phyloP scores from a whole-genome alignment of 2,113 vertebrate species.

The Amphilophus citrinellus region DNA sequence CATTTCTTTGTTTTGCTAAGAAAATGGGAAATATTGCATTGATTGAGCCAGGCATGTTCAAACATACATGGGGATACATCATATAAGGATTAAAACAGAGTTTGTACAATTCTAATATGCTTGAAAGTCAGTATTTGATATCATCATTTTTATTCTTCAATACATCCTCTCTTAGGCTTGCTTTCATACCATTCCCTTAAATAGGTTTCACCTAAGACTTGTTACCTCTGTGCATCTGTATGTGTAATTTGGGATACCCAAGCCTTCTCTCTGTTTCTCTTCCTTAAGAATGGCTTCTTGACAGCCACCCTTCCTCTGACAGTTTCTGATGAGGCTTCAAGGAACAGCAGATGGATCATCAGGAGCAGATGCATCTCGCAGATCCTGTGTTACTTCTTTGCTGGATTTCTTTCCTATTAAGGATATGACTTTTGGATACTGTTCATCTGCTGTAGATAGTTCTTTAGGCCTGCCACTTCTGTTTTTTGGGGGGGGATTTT shows the following conservation, averaged over 20 bases:
- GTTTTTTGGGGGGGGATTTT: no score
- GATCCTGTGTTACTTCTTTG: not conserved
- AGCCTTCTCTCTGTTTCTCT: not conserved
- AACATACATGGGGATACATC: not conserved
- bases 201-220: not conserved
- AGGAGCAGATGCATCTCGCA: not conserved
- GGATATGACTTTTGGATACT: not conserved
- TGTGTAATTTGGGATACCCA: not conserved
- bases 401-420: not conserved
- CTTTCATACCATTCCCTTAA: not conserved
- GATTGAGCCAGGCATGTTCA: not conserved
- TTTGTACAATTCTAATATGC: not conserved
- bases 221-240: not conserved
- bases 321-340: not conserved
- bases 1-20: accelerated
- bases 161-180: not conserved
- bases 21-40: not conserved
- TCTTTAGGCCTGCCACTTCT: no score
- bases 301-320: no score
- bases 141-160: not conserved
- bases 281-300: no score
- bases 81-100: not conserved
- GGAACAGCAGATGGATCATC: not conserved
- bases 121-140: not conserved
- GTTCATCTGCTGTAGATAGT: not conserved